Conservation (phyloP, 2,888 invertebrate genomes). For the Drosophila pseudotakahashii region DNA sequence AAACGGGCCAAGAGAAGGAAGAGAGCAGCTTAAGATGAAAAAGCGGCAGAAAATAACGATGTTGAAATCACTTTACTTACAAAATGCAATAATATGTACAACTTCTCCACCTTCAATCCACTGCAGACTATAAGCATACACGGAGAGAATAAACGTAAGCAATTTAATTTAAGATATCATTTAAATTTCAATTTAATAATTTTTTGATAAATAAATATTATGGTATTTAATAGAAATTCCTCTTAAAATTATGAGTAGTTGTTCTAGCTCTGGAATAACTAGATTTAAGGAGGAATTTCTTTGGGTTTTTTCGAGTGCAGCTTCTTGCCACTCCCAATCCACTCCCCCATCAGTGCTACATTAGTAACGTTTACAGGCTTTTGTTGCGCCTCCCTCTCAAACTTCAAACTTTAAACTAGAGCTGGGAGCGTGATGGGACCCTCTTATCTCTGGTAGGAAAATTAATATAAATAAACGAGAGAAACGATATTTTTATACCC, state of each 20-base stretch:
- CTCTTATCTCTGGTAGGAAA: too few species aligned
- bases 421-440: background rate
- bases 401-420: background rate
- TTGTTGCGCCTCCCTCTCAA: slow-evolving; percentile 30
- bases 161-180: background rate
- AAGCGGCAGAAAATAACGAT: slow-evolving; percentile 59
- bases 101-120: slow-evolving; percentile 9
- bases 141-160: background rate
- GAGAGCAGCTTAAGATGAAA: slow-evolving; percentile 35
- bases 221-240: background rate
- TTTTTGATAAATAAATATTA: too few species aligned
- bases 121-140: background rate
- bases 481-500: too few species aligned
- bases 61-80: slow-evolving; percentile 70
- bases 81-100: slow-evolving; percentile 64
- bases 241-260: too few species aligned
- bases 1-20: background rate
- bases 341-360: slow-evolving; percentile 49
- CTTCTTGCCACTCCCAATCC: slow-evolving; percentile 14
- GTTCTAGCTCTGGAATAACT: background rate
- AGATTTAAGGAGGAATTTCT: background rate
- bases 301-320: background rate
- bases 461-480: too few species aligned
- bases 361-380: slow-evolving; percentile 64
- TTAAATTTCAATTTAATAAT: too few species aligned